Conservation (phyloP, 2,113 vertebrate species). For the Eira barbara region DNA sequence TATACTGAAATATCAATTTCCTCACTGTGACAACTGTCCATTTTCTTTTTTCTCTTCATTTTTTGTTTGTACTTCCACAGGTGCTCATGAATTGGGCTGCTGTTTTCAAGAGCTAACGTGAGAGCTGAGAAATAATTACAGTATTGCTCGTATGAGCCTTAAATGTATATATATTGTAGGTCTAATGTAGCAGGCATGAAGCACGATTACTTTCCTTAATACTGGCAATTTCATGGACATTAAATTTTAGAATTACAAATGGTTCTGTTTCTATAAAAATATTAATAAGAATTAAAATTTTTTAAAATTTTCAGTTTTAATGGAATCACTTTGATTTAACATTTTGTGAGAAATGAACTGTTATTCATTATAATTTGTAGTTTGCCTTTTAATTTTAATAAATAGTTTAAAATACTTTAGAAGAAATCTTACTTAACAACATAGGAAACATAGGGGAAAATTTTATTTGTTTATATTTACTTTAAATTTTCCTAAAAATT, state of each 20-base stretch:
- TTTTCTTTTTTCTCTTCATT: not conserved
- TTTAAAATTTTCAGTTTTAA: not conserved
- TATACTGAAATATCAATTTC: not conserved
- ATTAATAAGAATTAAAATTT: not conserved
- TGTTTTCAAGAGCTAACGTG: not conserved
- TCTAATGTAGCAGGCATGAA: not conserved
- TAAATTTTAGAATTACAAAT: not conserved
- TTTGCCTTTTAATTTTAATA: not conserved
- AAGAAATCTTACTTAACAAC: not conserved
- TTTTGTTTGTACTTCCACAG: not conserved
- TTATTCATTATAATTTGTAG: not conserved
- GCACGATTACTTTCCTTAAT: not conserved
- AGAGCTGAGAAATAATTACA: not conserved
- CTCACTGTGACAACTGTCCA: not conserved
- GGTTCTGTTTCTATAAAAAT: not conserved
- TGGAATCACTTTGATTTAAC: not conserved
- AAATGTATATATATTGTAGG: not conserved
- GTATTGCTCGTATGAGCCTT: not conserved
- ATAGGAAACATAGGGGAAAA: not conserved
- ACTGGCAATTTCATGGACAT: not conserved
- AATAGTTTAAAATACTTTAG: slow-evolving; percentile 2
- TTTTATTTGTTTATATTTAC: not conserved
- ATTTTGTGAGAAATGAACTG: not conserved
- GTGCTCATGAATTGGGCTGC: not conserved
- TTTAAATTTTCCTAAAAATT: not conserved